phyloP scores from a whole-genome alignment of 2,888 invertebrate species.

The Dryocosmus kuriphilus region DNA sequence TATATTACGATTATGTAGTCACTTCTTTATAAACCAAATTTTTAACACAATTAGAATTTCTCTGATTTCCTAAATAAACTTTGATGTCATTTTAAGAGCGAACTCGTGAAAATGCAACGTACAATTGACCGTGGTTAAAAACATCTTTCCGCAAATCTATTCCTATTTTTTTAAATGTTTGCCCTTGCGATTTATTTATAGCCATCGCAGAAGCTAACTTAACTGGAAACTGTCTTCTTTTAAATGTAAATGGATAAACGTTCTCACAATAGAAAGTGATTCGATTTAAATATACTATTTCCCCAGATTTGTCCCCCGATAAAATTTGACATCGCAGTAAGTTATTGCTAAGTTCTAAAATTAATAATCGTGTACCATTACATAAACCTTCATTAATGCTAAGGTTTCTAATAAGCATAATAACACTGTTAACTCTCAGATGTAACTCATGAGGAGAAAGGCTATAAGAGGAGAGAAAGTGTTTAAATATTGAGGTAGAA shows the following conservation, averaged over 20 bases:
- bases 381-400: no score
- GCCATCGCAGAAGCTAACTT: constrained; percentile 54
- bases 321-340: constrained; percentile 44
- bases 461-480: background rate
- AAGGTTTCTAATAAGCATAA: no score
- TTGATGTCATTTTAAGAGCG: constrained; percentile 43
- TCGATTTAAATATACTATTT: constrained; percentile 46
- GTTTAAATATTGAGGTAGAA: no score
- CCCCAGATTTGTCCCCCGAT: constrained; percentile 39
- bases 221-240: constrained; percentile 50
- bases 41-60: constrained; percentile 35
- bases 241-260: no score
- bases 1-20: no score
- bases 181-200: constrained; percentile 54
- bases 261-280: constrained; percentile 41
- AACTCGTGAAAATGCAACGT: no score
- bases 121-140: constrained; percentile 53
- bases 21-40: constrained; percentile 43
- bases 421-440: no score
- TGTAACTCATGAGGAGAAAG: background rate
- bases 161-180: constrained; percentile 50
- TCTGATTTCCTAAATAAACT: constrained; percentile 40
- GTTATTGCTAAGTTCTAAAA: constrained; percentile 42
- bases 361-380: background rate
- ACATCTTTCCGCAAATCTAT: constrained; percentile 51